Percentiles rank a stretch among this genome's conserved stretches.
Evolutionary conservation across 2,113 vertebrate species (phyloP).

Genomic region (Tachycineta bicolor): DNA sequence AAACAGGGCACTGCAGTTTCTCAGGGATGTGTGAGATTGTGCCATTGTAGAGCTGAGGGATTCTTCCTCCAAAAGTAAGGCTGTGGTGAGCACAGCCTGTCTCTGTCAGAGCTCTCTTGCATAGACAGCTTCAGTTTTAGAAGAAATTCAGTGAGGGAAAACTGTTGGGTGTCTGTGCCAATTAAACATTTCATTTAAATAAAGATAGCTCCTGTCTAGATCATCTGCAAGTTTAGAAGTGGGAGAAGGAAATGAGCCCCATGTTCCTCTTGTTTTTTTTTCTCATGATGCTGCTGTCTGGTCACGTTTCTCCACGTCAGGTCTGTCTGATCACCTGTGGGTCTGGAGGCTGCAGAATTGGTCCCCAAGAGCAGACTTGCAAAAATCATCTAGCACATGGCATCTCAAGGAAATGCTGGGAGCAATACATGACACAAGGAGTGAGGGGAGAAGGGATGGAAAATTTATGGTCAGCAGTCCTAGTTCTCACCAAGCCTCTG

Average conservation of each 20-base stretch:
- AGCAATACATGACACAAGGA: not conserved
- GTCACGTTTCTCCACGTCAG: accelerated
- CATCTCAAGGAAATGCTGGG: not conserved
- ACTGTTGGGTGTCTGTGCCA: not conserved
- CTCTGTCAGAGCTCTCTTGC: not conserved
- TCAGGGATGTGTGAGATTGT: not conserved
- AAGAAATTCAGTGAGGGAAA: not conserved
- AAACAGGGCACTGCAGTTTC: not conserved
- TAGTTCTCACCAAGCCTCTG: not conserved
- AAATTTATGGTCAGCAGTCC: not conserved
- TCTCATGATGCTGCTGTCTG: accelerated
- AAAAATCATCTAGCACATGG: not conserved
- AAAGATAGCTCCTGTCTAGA: not conserved
- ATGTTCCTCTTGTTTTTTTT: not conserved
- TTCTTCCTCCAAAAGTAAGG: not conserved
- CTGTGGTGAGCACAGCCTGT: not conserved
- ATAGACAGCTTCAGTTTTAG: not conserved
- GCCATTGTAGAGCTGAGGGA: not conserved
- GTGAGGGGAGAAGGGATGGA: not conserved
- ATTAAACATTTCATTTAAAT: not conserved
- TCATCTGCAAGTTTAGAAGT: not conserved
- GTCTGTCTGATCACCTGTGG: not conserved
- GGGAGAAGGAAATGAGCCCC: not conserved
- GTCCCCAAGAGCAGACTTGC: not conserved
- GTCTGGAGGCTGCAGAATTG: not conserved